These are phyloP conservation scores for Melanitta fusca DNA, from an alignment of 2,797 vertebrate species.

Conservation along the genomic window DNA sequence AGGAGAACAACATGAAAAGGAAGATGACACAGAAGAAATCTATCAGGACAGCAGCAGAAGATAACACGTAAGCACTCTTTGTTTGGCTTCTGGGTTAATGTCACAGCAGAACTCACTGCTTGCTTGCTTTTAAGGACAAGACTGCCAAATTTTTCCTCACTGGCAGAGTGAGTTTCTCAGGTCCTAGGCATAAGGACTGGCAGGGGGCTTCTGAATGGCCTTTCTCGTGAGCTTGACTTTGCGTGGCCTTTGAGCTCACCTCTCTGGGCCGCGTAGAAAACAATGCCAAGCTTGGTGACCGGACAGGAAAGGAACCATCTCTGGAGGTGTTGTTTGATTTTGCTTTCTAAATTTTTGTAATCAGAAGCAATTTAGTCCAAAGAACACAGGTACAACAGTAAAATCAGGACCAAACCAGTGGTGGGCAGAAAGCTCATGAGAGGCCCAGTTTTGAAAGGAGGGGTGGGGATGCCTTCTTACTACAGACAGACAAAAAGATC, in stretches of 20 bases:
- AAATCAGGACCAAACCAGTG: neutral
- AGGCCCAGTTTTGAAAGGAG: neutral
- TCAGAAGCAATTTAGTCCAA: neutral
- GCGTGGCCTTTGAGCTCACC: neutral
- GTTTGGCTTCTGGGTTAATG: neutral
- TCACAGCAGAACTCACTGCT: neutral
- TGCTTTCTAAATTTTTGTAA: neutral
- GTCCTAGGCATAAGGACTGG: neutral
- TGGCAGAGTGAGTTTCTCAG: neutral
- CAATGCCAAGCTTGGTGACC: neutral
- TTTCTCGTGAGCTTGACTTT: neutral
- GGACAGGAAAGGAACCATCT: neutral
- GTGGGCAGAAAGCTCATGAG: neutral
- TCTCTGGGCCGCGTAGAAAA: neutral
- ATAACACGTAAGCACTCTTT: conserved; percentile 67
- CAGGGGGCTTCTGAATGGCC: neutral
- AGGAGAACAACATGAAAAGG: conserved; percentile 72
- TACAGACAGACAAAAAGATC: neutral
- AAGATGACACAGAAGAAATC: conserved; percentile 71
- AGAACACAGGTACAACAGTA: neutral
- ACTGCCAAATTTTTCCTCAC: neutral
- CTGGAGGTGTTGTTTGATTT: neutral
- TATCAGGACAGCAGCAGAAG: neutral
- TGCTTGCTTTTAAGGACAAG: neutral
- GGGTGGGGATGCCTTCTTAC: accelerated